These are phyloP conservation scores for Brachyptera putata DNA, from an alignment of 2,888 invertebrate genomes.

Conservation along the genomic window DNA sequence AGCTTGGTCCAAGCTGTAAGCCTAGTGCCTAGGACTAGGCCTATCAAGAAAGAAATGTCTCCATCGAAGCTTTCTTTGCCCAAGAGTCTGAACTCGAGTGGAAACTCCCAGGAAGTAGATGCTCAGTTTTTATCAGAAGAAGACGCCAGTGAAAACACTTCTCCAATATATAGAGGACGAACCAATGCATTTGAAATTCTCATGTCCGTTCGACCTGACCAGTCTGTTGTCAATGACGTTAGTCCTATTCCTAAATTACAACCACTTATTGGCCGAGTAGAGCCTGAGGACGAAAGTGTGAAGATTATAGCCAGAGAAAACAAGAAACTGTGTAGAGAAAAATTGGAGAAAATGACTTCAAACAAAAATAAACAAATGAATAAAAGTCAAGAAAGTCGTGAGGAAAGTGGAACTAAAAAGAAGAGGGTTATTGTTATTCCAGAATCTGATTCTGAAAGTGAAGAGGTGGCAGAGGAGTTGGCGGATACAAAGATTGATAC, in stretches of 20 bases:
- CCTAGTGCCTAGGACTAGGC: too few species aligned
- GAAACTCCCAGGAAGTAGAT: too few species aligned
- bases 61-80: too few species aligned
- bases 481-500: not conserved
- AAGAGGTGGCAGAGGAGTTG: not conserved
- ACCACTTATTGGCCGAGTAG: too few species aligned
- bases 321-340: constrained; percentile 15
- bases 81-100: too few species aligned
- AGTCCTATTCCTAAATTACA: too few species aligned
- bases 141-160: too few species aligned
- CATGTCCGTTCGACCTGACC: constrained; percentile 1
- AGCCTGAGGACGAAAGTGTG: not conserved
- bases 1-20: too few species aligned
- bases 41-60: too few species aligned
- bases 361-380: not conserved
- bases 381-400: too few species aligned
- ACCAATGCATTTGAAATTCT: constrained; percentile 15
- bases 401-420: not conserved
- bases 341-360: not conserved
- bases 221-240: not conserved
- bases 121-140: too few species aligned
- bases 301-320: not conserved
- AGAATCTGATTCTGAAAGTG: constrained; percentile 25
- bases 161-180: not conserved
- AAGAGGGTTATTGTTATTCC: constrained; percentile 9